Base-by-base conservation (phyloP, 2,113 vertebrate species). In the Baryphthengus martii region DNA sequence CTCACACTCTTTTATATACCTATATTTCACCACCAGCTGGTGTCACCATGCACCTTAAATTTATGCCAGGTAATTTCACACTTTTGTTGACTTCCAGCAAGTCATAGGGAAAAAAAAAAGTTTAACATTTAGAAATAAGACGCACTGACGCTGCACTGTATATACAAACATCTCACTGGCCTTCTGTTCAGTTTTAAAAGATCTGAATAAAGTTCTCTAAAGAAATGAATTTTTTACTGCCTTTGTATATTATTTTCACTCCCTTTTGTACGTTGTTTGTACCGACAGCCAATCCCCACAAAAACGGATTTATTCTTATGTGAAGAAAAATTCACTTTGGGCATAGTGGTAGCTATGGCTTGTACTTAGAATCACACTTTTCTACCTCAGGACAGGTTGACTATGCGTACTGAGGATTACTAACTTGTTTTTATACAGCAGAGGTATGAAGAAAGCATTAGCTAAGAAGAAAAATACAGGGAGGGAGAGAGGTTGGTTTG, bases 31-130 rank as follows among this genome's bases (percentile, higher is more conserved):
- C 44, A 67, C 74, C 92, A 97, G 82, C 62, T 95, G 90, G 74
- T 93, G 82, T 88, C 74, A 91, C 62, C 85, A 68, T 40, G 33
- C 58, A 68, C 90, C 66, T 94, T 85, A 61, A 85, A 88, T 72
- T 91, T 82, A 93, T 82, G 53, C 40, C 26, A 63, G 17, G 11
- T 87, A 85, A 78, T 47, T 82, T 50, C 61, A 71, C 11, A 31
- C 9, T 85, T 84, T 40, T 6, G 44, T 79, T 87, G 28, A 45
- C 75, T 39, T 78, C 44, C 42, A 87, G 29, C 10, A 74, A 55
- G 25, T 63, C 23, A 63, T 1, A 59, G 4, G 4, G n/a, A n/a
- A n/a, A 49, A 35, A 70, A 70, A 66, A 66, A 33, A 28, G 2
- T 19, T 29, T 39, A 13, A 44, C 11, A 2, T 39, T 78, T 59